A percentile compares a stretch with the other conserved stretches of the same genome.
These are phyloP conservation scores for Apis laboriosa DNA, from an alignment of 1,140 invertebrate genomes.

Conservation along the genomic window DNA sequence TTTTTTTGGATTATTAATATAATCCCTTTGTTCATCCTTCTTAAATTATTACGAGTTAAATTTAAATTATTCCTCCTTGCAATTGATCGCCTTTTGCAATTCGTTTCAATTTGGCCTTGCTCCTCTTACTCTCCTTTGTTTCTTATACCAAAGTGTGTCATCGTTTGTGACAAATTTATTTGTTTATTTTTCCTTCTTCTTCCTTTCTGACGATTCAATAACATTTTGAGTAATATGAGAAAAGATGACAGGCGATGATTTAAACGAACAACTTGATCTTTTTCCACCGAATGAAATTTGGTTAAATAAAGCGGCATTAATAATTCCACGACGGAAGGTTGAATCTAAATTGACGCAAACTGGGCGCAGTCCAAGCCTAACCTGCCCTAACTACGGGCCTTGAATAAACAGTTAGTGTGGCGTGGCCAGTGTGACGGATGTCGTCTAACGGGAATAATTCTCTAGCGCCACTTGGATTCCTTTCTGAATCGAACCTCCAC, in stretches of 20 bases:
- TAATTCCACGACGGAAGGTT: constrained; percentile 27
- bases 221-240: too few species aligned
- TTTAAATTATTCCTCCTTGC: background rate
- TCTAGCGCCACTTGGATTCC: constrained; percentile 27
- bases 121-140: background rate
- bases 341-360: constrained; percentile 43
- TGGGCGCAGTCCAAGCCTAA: constrained; percentile 49
- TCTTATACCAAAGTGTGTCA: background rate
- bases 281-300: background rate
- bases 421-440: constrained; percentile 3
- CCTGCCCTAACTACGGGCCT: constrained; percentile 50
- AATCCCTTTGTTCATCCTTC: background rate
- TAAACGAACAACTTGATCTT: too few species aligned
- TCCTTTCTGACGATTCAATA: too few species aligned
- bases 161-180: too few species aligned
- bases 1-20: background rate
- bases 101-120: background rate
- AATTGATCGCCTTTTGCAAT: background rate
- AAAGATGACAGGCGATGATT: background rate
- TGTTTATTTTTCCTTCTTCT: background rate
- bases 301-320: too few species aligned
- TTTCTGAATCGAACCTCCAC: background rate
- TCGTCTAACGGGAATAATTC: constrained; percentile 38
- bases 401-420: constrained; percentile 26
- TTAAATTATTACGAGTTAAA: background rate